phyloP scores from a whole-genome alignment of 2,113 vertebrate genomes.

The Micromys minutus region DNA sequence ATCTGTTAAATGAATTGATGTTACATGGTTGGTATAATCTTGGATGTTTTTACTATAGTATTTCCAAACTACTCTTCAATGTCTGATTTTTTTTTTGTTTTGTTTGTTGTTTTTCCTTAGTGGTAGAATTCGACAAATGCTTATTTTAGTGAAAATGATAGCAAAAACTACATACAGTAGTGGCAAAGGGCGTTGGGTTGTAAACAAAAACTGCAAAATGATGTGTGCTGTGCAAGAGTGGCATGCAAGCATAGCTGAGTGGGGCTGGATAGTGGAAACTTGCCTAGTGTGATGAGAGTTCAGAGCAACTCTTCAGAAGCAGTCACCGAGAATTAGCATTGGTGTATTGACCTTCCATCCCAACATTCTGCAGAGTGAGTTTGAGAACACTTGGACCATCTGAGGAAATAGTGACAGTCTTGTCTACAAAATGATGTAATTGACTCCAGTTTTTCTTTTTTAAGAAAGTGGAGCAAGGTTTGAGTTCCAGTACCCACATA shows the following conservation, averaged over 20 bases:
- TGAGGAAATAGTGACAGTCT: background rate
- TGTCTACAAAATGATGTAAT: background rate
- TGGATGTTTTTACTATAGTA: background rate
- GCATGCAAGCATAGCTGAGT: rapidly evolving
- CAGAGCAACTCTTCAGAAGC: background rate
- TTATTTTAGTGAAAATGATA: background rate
- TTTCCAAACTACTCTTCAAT: background rate
- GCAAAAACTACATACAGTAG: background rate
- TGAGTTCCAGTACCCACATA: background rate
- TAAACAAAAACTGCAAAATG: background rate
- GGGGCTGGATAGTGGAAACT: background rate
- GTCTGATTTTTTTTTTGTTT: background rate
- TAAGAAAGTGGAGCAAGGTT: background rate
- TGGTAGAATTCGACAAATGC: background rate
- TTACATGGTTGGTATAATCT: background rate
- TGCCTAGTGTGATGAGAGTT: background rate
- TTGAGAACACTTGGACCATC: background rate
- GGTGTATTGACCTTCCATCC: background rate
- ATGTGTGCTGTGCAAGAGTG: background rate
- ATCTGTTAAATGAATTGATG: background rate
- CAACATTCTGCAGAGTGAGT: background rate
- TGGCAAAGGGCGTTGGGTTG: background rate
- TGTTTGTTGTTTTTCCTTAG: background rate
- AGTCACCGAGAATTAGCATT: background rate
- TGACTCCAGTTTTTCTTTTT: background rate